Conservation (phyloP, 2,888 invertebrate species). For the Caenorhabditis sp. region DNA sequence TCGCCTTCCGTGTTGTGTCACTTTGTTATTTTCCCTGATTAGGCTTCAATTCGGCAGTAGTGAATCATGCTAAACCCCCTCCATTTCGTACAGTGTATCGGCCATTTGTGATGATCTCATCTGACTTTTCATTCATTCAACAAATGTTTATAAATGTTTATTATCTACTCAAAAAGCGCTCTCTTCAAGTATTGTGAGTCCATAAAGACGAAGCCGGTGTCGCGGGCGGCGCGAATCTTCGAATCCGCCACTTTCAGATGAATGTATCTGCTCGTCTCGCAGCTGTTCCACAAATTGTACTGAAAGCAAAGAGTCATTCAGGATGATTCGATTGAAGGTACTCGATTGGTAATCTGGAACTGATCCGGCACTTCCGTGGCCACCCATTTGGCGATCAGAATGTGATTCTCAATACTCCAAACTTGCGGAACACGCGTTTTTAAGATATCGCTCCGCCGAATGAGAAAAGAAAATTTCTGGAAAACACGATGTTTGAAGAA, state of each 20-base stretch:
- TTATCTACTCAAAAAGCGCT: background rate
- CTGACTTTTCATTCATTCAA: slow-evolving; percentile 1
- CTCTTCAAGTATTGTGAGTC: background rate
- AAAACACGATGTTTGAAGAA: background rate
- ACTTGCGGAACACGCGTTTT: background rate
- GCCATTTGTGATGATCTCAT: slow-evolving; percentile 6
- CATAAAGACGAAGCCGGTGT: slow-evolving; percentile 3
- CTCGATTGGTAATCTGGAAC: slow-evolving; percentile 41
- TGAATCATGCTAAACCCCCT: background rate
- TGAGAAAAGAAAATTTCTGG: slow-evolving; percentile 20
- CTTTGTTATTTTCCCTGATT: background rate
- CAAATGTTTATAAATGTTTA: slow-evolving; percentile 21
- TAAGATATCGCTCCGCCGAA: background rate
- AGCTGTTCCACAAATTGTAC: slow-evolving; percentile 21
- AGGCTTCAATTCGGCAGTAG: too few relatives aligned
- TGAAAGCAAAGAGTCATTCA: slow-evolving; percentile 4
- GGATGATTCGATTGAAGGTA: background rate
- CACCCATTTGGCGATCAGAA: slow-evolving; percentile 39
- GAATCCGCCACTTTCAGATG: background rate
- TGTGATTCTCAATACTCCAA: slow-evolving; percentile 50
- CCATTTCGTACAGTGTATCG: slow-evolving; percentile 23
- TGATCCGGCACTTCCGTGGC: background rate
- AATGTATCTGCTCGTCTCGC: slow-evolving; percentile 11
- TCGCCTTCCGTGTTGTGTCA: background rate
- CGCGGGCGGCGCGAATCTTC: background rate